Evolutionary conservation across 2,113 vertebrate genomes (phyloP).

Genomic region (Notechis scutatus): DNA sequence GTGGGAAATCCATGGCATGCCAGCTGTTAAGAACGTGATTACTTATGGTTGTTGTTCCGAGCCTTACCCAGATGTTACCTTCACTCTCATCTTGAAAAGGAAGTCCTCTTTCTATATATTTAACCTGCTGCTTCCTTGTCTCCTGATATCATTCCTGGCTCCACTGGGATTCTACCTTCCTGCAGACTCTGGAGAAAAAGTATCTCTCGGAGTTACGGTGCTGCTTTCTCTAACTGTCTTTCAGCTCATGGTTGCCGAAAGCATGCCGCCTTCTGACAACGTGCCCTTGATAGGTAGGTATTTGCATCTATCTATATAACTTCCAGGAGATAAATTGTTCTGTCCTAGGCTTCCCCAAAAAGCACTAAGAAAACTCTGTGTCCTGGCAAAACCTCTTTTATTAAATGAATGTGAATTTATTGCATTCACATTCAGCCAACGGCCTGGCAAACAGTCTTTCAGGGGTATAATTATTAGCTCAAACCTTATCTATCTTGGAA

Average conservation of each 20-base stretch:
- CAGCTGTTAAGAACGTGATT: constrained; percentile 87
- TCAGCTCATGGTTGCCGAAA: constrained; percentile 97
- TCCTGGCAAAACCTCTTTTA: too few species aligned
- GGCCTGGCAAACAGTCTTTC: too few species aligned
- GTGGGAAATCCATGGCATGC: constrained; percentile 97
- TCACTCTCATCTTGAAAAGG: constrained; percentile 90
- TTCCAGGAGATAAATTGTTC: not conserved
- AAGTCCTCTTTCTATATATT: constrained; percentile 96
- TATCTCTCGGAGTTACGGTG: constrained; percentile 93
- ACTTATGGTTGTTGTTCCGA: constrained; percentile 97
- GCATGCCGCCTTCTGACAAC: constrained; percentile 96
- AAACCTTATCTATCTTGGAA: too few species aligned
- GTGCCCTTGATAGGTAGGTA: constrained; percentile 92
- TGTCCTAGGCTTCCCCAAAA: too few species aligned
- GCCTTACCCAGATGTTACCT: constrained; percentile 95
- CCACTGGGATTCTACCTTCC: constrained; percentile 96
- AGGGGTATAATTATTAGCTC: too few species aligned
- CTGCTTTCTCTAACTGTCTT: constrained; percentile 95
- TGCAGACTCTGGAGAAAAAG: constrained; percentile 96
- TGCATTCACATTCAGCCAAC: too few species aligned
- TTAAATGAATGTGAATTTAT: too few species aligned
- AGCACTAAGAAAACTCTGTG: too few species aligned
- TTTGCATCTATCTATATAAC: not conserved
- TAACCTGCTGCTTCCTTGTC: constrained; percentile 91
- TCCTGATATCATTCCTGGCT: constrained; percentile 95